These are phyloP conservation scores for Microchrysa polita DNA, from an alignment of 2,888 invertebrate species.

Conservation along the genomic window DNA sequence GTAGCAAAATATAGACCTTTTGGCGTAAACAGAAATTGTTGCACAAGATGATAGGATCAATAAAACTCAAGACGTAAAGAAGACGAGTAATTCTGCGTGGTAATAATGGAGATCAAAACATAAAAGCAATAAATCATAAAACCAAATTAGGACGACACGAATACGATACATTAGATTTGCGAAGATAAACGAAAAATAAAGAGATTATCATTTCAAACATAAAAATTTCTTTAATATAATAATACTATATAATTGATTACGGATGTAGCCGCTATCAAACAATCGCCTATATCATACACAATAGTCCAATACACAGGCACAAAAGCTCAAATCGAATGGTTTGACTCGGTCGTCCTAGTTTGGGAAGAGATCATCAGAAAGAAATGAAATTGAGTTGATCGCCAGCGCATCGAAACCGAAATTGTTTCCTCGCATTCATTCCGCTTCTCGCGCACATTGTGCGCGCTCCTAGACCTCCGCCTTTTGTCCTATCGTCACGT, in stretches of 20 bases:
- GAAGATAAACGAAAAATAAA: too few species aligned
- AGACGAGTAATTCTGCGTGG: too few species aligned
- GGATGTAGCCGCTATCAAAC: neutral
- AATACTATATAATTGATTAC: constrained; percentile 6
- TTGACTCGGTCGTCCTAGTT: neutral
- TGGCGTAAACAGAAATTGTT: too few species aligned
- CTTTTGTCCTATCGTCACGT: neutral
- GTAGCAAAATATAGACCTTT: too few species aligned
- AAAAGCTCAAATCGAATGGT: too few species aligned
- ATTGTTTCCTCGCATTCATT: neutral
- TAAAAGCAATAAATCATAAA: too few species aligned
- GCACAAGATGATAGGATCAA: too few species aligned
- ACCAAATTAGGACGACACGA: constrained; percentile 2
- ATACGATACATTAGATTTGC: neutral
- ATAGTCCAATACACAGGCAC: neutral
- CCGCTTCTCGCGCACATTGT: neutral
- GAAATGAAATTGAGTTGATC: neutral
- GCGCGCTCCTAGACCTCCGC: neutral
- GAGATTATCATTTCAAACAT: neutral
- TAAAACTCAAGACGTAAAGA: too few species aligned
- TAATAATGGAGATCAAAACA: too few species aligned
- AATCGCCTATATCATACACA: neutral
- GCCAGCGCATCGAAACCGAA: neutral
- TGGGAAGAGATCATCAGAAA: neutral
- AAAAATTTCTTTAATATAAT: neutral